These are phyloP conservation scores for Babylonia areolata DNA, from an alignment of 1,140 invertebrate genomes.

Conservation along the genomic window DNA sequence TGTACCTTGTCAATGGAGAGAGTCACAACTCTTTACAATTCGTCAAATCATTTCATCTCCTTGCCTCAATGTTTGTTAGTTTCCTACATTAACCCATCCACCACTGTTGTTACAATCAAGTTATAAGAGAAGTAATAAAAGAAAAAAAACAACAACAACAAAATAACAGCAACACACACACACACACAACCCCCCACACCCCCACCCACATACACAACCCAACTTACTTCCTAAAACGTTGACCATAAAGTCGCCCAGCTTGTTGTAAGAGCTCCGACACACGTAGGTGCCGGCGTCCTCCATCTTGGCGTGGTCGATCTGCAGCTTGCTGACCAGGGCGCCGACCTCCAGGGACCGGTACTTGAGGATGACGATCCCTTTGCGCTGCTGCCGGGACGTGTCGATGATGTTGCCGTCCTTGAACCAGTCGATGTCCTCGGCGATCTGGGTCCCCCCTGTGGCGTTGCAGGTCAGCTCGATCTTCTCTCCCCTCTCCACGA, in stretches of 20 bases:
- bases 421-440: constrained; percentile 59
- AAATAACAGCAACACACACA: too few relatives aligned
- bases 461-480: constrained; percentile 56
- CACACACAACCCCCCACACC: too few relatives aligned
- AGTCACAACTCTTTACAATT: too few relatives aligned
- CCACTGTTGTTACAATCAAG: too few relatives aligned
- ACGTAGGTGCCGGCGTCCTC: constrained; percentile 48
- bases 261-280: constrained; percentile 41
- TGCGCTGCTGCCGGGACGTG: constrained; percentile 9
- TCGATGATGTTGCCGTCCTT: constrained; percentile 50
- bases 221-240: constrained; percentile 29
- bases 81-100: too few relatives aligned
- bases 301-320: constrained; percentile 51
- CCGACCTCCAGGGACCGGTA: constrained; percentile 41
- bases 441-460: constrained; percentile 53
- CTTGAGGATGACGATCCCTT: constrained; percentile 38
- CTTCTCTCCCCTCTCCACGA: constrained; percentile 52
- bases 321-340: constrained; percentile 49
- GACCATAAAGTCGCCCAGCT: constrained; percentile 30
- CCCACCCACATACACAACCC: too few relatives aligned
- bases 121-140: too few relatives aligned
- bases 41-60: too few relatives aligned
- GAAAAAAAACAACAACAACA: too few relatives aligned
- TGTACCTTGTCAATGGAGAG: too few relatives aligned
- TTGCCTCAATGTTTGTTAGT: too few relatives aligned